A percentile compares a stretch with the other conserved stretches of the same genome.
Conservation (phyloP, 2,888 invertebrate genomes). For the Cheilosia soror region DNA sequence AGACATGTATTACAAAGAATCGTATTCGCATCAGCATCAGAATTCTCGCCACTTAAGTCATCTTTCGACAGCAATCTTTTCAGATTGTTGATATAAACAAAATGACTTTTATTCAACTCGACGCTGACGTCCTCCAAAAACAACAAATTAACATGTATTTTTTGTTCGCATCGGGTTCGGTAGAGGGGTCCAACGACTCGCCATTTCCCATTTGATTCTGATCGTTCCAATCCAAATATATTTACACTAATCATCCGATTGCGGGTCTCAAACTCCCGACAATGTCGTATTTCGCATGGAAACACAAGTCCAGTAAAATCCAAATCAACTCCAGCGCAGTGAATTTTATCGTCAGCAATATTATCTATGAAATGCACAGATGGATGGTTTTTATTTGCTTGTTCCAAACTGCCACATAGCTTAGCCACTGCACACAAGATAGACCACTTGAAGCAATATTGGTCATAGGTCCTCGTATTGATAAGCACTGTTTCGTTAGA, state of each 20-base stretch:
- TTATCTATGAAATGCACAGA: neutral
- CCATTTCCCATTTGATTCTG: neutral
- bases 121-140: neutral
- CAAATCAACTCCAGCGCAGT: neutral
- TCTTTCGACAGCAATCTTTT: no score
- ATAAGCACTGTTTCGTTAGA: neutral
- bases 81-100: neutral
- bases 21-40: no score
- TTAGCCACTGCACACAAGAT: neutral
- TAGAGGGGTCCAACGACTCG: neutral
- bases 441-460: constrained; percentile 16
- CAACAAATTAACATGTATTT: neutral
- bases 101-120: neutral
- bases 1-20: neutral
- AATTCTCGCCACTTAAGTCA: no score
- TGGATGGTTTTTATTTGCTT: neutral
- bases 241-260: neutral
- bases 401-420: neutral
- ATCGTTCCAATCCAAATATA: neutral
- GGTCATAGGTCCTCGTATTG: constrained; percentile 2
- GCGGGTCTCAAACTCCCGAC: neutral
- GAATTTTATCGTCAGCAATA: neutral
- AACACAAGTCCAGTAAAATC: neutral
- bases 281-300: neutral
- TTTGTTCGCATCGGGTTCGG: neutral